Base-by-base conservation (phyloP, 2,888 invertebrate genomes). In the Clistopyga incitator region DNA sequence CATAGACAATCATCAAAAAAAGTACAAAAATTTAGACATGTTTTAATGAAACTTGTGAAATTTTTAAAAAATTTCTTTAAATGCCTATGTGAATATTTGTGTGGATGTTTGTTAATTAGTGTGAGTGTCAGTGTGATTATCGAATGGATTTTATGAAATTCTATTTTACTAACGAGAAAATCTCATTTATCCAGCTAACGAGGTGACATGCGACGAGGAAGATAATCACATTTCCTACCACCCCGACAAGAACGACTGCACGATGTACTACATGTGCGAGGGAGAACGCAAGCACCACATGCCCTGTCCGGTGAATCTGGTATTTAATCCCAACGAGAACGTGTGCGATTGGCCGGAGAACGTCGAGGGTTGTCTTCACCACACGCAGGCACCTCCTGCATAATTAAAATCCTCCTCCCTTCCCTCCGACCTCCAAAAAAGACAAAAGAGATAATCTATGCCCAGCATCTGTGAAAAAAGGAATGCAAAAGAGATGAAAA, bases 271-370 rank as follows among this genome's bases (percentile, higher is more conserved):
- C 94, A 98, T 98, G 98, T 98, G 98, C 92, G 98, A 98, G 94
- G 98, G 98, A 45, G 98, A 98, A 92, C 95, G 98, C 75, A 98
- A 98, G 92, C 98, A 98, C 92, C 98, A 98, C 94, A 98, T 98
- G 98, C 98, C 98, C 64, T 98, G 98, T 92, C 98, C 98, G 8
- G 95, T 96, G 71, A 98, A 98, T 94, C 95, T 98, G 83, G 98
- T 98, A 15, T 98, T 98, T 94, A 98, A 98, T 93, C 96, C 96
- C 54, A 97, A 97, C 89, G 97, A 98, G 91, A 98, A 98, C 91
- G 98, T 98, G 11, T 98, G 98, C 92, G 98, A 98, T 94, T 98
- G 98, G 98, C 98, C 98, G 0, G 98, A 98, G 91, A 98, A 98
- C 90, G 98, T 98, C 0, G 98, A 97, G 92, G 97, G 97, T 23